A percentile compares a stretch with the other conserved stretches of the same genome.
phyloP scores from a whole-genome alignment of 2,113 vertebrate genomes.

The Leucopsar rothschildi region DNA sequence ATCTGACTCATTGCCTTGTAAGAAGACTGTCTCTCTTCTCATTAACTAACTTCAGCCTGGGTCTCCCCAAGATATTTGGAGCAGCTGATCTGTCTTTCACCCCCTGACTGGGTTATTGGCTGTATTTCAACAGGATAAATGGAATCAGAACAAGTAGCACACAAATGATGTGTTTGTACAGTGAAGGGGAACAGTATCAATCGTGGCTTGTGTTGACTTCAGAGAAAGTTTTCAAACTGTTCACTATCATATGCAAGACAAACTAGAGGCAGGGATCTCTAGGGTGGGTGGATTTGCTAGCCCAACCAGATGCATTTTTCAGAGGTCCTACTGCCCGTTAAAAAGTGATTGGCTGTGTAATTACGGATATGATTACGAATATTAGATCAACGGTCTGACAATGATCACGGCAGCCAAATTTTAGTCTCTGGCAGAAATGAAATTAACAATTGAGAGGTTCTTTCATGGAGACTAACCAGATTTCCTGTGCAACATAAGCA shows the following conservation, averaged over 20 bases:
- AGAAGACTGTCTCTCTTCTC: not conserved
- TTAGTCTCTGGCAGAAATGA: conserved; percentile 58
- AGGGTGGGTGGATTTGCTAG: not conserved
- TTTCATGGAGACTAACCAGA: conserved; percentile 38
- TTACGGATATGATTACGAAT: conserved; percentile 45
- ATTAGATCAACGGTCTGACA: conserved; percentile 57
- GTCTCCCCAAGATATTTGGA: not conserved
- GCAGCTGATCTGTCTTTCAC: not conserved
- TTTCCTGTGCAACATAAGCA: conserved; percentile 19
- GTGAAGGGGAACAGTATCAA: not conserved
- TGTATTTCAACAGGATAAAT: not conserved
- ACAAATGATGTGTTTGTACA: not conserved
- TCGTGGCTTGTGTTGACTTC: not conserved
- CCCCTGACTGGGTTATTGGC: not conserved
- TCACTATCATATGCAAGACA: not conserved
- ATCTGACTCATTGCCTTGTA: not conserved
- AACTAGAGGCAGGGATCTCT: not conserved
- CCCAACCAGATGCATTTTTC: conserved; percentile 8
- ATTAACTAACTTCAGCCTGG: not conserved
- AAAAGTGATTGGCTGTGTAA: conserved; percentile 42
- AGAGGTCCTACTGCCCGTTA: not conserved
- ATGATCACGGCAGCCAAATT: conserved; percentile 29
- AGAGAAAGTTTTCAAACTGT: not conserved
- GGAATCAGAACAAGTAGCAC: not conserved
- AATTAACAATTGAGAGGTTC: conserved; percentile 50